A percentile compares a stretch with the other conserved stretches of the same genome.
Conservation (phyloP, 2,113 vertebrate species). For the Coreoperca whiteheadi region DNA sequence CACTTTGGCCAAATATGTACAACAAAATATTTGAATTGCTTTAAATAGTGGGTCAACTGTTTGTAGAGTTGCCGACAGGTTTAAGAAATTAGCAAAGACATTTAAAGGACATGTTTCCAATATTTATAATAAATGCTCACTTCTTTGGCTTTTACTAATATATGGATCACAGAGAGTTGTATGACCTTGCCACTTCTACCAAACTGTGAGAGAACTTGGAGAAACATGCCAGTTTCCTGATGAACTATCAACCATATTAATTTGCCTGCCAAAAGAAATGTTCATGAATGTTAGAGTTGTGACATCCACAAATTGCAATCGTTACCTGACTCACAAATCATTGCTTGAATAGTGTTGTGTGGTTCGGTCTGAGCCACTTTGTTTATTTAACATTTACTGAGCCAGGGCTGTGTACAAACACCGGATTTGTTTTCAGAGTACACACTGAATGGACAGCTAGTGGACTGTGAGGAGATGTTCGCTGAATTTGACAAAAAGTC, state of each 20-base stretch:
- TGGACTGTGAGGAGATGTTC: too few species aligned
- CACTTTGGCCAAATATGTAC: constrained; percentile 12
- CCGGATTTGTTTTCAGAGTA: too few species aligned
- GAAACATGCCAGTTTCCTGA: constrained; percentile 7
- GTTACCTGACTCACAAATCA: too few species aligned
- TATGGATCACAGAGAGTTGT: neutral
- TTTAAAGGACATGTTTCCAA: constrained; percentile 12
- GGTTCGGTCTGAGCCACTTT: too few species aligned
- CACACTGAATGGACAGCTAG: too few species aligned
- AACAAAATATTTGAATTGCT: constrained; percentile 24
- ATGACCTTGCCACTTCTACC: neutral
- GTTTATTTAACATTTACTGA: too few species aligned
- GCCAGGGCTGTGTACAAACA: too few species aligned
- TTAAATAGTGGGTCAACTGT: constrained; percentile 7
- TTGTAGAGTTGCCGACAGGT: constrained; percentile 16
- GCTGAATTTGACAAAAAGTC: too few species aligned
- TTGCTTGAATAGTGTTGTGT: too few species aligned
- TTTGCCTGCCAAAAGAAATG: neutral
- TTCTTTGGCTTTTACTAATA: constrained; percentile 5
- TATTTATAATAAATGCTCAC: constrained; percentile 18
- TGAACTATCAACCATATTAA: constrained; percentile 7
- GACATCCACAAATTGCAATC: neutral
- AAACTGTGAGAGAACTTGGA: constrained; percentile 10
- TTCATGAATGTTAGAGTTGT: neutral
- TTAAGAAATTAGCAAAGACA: constrained; percentile 32